Conservation (phyloP, 2,797 vertebrate species). For the Melanotaenia nigrans region DNA sequence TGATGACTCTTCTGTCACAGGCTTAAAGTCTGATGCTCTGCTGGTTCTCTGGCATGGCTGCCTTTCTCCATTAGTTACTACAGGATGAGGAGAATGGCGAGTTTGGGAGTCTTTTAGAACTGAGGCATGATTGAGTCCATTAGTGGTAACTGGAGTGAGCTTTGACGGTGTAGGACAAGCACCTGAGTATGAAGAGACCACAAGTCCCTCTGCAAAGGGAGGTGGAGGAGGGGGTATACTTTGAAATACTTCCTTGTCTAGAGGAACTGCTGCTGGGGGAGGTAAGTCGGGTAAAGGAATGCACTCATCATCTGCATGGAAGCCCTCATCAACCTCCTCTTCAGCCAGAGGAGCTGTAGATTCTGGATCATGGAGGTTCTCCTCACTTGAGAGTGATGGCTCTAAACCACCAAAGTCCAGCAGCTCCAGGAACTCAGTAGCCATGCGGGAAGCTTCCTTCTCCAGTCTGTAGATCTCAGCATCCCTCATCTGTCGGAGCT, state of each 20-base stretch:
- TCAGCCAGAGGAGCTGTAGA: slow-evolving; percentile 85
- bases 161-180: slow-evolving; percentile 37
- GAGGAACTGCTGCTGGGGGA: slow-evolving; percentile 56
- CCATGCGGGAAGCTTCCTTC: slow-evolving; percentile 91
- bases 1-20: slow-evolving; percentile 69
- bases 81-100: slow-evolving; percentile 29
- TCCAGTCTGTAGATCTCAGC: slow-evolving; percentile 90
- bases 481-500: slow-evolving; percentile 86
- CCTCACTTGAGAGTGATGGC: slow-evolving; percentile 86
- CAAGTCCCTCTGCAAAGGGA: slow-evolving; percentile 76
- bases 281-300: slow-evolving; percentile 78
- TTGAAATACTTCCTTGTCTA: slow-evolving; percentile 75
- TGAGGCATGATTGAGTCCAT: slow-evolving; percentile 33
- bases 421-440: slow-evolving; percentile 91
- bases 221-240: slow-evolving; percentile 81
- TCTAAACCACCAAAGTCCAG: slow-evolving; percentile 90
- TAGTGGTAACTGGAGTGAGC: slow-evolving; percentile 35
- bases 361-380: slow-evolving; percentile 87
- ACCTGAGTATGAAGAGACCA: slow-evolving; percentile 36
- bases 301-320: slow-evolving; percentile 87
- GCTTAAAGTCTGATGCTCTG: slow-evolving; percentile 51
- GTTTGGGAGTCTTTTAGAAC: slow-evolving; percentile 36
- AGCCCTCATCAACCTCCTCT: slow-evolving; percentile 89
- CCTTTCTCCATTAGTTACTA: slow-evolving; percentile 59
- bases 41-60: slow-evolving; percentile 27